A percentile compares a stretch with the other conserved stretches of the same genome.
These are phyloP conservation scores for Lasaia peninsularis DNA, from an alignment of 1,140 invertebrate species.

Conservation along the genomic window DNA sequence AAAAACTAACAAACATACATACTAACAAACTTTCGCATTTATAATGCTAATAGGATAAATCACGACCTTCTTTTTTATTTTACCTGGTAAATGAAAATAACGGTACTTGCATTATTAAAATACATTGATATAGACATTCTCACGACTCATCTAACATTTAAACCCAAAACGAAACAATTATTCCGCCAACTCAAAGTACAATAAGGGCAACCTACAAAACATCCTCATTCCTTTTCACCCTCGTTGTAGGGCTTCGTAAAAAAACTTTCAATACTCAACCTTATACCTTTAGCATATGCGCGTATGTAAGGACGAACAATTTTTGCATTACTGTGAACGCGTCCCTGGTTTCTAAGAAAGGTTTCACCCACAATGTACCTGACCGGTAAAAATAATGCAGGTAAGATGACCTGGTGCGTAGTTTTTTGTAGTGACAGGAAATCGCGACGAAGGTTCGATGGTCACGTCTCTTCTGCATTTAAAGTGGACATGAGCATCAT, in stretches of 20 bases:
- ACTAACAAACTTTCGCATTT: too few relatives aligned
- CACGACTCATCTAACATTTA: constrained; percentile 1
- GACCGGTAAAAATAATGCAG: constrained; percentile 44
- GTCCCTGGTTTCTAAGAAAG: constrained; percentile 42
- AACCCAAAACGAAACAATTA: constrained; percentile 5
- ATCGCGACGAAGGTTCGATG: constrained; percentile 48
- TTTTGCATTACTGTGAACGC: constrained; percentile 35
- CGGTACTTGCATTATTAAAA: background rate
- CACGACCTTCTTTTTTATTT: too few relatives aligned
- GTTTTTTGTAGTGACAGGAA: constrained; percentile 44
- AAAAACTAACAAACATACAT: too few relatives aligned
- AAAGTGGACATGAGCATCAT: background rate
- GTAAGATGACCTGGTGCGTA: constrained; percentile 45
- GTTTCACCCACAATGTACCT: constrained; percentile 42
- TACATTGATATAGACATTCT: background rate
- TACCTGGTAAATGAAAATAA: background rate
- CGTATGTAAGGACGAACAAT: background rate
- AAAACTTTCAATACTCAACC: constrained; percentile 11
- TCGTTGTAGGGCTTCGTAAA: background rate
- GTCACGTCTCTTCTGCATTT: constrained; percentile 28
- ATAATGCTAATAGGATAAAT: too few relatives aligned
- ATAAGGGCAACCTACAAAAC: constrained; percentile 8
- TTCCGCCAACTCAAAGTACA: constrained; percentile 1
- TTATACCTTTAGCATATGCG: constrained; percentile 3
- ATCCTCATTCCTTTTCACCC: constrained; percentile 8